Evolutionary conservation across 2,888 invertebrate species (phyloP).

Genomic region (Copidosoma aretas): DNA sequence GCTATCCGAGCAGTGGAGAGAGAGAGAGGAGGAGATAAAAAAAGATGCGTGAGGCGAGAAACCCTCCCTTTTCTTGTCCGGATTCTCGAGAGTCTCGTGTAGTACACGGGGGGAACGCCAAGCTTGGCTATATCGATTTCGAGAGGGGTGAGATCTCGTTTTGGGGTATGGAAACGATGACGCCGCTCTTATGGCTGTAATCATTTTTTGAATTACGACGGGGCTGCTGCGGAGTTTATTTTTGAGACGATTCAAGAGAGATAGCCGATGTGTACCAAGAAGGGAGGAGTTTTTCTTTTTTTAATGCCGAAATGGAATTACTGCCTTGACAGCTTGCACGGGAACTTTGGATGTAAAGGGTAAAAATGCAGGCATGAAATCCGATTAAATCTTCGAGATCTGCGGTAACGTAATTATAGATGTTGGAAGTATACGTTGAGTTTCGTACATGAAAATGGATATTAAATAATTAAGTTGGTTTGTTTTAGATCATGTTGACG

Average conservation of each 20-base stretch:
- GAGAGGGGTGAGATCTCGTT: background rate
- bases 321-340: too few relatives aligned
- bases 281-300: background rate
- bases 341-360: too few relatives aligned
- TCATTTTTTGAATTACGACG: slow-evolving; percentile 29
- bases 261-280: background rate
- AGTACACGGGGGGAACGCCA: background rate
- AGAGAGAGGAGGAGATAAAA: background rate
- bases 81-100: slow-evolving; percentile 7
- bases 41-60: too few relatives aligned
- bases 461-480: too few relatives aligned
- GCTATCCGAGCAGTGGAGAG: too few relatives aligned
- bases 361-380: too few relatives aligned
- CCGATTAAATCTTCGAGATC: too few relatives aligned
- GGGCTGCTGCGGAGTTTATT: slow-evolving; percentile 7
- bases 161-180: background rate
- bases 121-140: slow-evolving; percentile 13
- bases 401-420: too few relatives aligned
- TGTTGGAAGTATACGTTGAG: too few relatives aligned
- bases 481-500: too few relatives aligned
- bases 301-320: background rate
- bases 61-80: background rate
- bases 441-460: too few relatives aligned
- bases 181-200: slow-evolving; percentile 8
- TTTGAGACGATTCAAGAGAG: slow-evolving; percentile 2